Percentiles rank a stretch among this genome's conserved stretches.
These are phyloP conservation scores for Esox niger DNA, from an alignment of 2,113 vertebrate species.

Conservation along the genomic window DNA sequence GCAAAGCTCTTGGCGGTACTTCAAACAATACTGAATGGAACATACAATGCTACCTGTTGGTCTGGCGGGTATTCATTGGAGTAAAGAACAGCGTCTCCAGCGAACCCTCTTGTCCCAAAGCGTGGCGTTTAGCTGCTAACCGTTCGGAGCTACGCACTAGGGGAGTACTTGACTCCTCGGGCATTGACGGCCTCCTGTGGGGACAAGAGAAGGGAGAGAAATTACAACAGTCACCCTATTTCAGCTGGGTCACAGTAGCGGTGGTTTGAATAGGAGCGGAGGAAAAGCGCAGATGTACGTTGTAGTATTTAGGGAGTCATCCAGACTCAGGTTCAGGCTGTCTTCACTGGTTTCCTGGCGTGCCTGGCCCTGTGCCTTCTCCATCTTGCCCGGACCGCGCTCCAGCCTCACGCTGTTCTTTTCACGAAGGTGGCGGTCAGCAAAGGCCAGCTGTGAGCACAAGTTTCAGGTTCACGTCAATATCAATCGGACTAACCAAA, in stretches of 20 bases:
- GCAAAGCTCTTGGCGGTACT: neutral
- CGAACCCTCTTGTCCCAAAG: conserved; percentile 71
- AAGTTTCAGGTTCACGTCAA: neutral
- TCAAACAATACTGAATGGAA: neutral
- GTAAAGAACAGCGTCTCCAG: conserved; percentile 88
- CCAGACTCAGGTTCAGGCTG: conserved; percentile 81
- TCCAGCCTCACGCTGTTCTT: conserved; percentile 60
- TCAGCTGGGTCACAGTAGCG: neutral
- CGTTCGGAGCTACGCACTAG: conserved; percentile 72
- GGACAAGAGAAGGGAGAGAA: neutral
- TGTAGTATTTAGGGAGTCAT: conserved; percentile 72
- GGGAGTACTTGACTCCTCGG: conserved; percentile 65
- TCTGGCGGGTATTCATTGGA: conserved; percentile 69
- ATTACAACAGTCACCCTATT: neutral
- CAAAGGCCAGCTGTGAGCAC: conserved; percentile 74
- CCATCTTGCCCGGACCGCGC: conserved; percentile 36
- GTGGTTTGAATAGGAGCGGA: neutral
- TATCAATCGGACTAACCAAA: neutral
- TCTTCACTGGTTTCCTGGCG: conserved; percentile 74
- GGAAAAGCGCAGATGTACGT: conserved; percentile 65
- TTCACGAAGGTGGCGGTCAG: conserved; percentile 75
- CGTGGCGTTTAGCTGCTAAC: conserved; percentile 60
- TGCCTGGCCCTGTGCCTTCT: conserved; percentile 48
- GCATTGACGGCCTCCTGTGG: conserved; percentile 67
- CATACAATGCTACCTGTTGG: conserved; percentile 24